Conservation (phyloP, 2,888 invertebrate genomes). For the Coleophora deauratella region DNA sequence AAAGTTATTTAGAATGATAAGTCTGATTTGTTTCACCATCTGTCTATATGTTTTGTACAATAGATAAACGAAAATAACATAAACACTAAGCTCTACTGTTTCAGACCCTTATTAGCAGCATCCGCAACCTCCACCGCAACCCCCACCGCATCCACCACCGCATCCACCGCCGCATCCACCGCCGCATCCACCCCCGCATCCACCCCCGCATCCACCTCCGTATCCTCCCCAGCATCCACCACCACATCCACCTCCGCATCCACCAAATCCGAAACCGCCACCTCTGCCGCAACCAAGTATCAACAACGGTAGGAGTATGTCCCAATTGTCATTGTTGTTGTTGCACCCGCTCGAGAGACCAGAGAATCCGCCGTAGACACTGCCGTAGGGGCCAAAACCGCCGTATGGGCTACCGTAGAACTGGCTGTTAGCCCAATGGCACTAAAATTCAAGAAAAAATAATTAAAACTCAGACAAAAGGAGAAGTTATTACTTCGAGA, state of each 20-base stretch:
- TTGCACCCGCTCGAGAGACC: constrained; percentile 10
- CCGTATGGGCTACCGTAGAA: constrained; percentile 17
- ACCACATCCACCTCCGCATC: constrained; percentile 5
- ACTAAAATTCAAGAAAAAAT: constrained; percentile 17
- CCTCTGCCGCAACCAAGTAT: constrained; percentile 21
- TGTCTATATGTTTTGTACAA: too few species aligned
- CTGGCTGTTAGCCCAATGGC: constrained; percentile 33
- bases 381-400: constrained; percentile 6
- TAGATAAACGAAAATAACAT: too few species aligned
- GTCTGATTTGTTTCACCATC: too few species aligned
- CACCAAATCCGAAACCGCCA: constrained; percentile 11
- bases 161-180: constrained; percentile 19
- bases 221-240: constrained; percentile 11
- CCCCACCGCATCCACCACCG: constrained; percentile 9
- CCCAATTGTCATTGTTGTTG: constrained; percentile 26
- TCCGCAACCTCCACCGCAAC: too few species aligned
- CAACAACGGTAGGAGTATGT: constrained; percentile 33
- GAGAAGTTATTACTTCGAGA: too few species aligned
- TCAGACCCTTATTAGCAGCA: too few species aligned
- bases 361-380: constrained; percentile 12
- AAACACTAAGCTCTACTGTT: too few species aligned
- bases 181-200: constrained; percentile 18
- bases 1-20: too few species aligned
- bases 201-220: constrained; percentile 16
- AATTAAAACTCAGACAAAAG: too few species aligned